Percentiles rank a stretch among this genome's conserved stretches.
Conservation (phyloP, 2,113 vertebrate genomes). For the Silurus asotus region DNA sequence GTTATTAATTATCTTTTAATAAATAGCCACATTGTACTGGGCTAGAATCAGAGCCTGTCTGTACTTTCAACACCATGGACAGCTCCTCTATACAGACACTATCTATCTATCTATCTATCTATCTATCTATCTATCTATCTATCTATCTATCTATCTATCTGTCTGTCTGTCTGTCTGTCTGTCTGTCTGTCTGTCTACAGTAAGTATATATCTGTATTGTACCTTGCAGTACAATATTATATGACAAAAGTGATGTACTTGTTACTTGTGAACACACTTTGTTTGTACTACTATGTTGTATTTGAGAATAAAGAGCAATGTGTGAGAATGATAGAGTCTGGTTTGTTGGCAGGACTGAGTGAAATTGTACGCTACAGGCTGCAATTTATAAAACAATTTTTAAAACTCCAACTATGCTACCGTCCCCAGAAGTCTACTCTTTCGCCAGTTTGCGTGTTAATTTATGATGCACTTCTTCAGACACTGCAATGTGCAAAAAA, state of each 20-base stretch:
- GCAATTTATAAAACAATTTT: conserved; percentile 31
- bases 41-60: background rate
- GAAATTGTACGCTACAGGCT: conserved; percentile 16
- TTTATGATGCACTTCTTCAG: background rate
- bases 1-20: conserved; percentile 27
- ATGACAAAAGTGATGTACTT: conserved; percentile 26
- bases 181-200: background rate
- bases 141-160: conserved; percentile 26
- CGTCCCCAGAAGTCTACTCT: conserved; percentile 14
- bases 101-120: background rate
- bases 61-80: conserved; percentile 54
- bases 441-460: conserved; percentile 17
- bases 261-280: conserved; percentile 33
- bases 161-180: conserved; percentile 17
- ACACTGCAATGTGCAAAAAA: background rate
- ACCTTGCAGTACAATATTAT: conserved; percentile 7
- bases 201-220: conserved; percentile 2
- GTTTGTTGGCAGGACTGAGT: conserved; percentile 24
- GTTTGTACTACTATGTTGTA: conserved; percentile 25
- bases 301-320: conserved; percentile 41
- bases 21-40: background rate
- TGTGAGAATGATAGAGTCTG: conserved; percentile 41
- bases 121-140: conserved; percentile 21
- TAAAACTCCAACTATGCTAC: conserved; percentile 17
- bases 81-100: conserved; percentile 38